Evolutionary conservation across 2,888 invertebrate species (phyloP).

Genomic region (Tipula lateralis): DNA sequence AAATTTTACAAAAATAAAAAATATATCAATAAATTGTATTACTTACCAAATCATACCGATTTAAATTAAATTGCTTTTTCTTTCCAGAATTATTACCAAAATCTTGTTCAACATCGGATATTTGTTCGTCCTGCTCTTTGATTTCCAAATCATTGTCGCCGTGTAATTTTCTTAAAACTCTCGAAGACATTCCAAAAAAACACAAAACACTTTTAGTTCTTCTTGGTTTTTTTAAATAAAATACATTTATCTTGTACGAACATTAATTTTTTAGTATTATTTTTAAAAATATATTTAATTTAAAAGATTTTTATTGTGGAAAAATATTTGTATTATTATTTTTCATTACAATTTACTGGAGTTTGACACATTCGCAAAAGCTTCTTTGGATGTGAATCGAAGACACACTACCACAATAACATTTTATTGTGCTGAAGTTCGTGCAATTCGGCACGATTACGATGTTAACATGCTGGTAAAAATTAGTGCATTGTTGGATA

Average conservation of each 20-base stretch:
- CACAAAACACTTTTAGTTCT: neutral
- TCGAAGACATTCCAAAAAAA: slow-evolving; percentile 55
- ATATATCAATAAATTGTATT: neutral
- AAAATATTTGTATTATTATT: neutral
- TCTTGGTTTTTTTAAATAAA: neutral
- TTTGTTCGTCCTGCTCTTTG: slow-evolving; percentile 49
- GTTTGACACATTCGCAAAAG: slow-evolving; percentile 19
- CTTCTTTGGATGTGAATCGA: neutral
- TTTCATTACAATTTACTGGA: neutral
- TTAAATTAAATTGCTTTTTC: slow-evolving; percentile 58
- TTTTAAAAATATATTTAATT: neutral
- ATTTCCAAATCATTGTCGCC: slow-evolving; percentile 52
- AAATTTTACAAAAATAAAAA: neutral
- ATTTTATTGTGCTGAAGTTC: neutral
- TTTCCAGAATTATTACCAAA: slow-evolving; percentile 45
- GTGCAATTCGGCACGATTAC: neutral
- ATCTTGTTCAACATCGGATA: slow-evolving; percentile 49
- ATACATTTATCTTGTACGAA: neutral
- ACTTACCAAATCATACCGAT: slow-evolving; percentile 67
- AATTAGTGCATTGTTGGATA: neutral
- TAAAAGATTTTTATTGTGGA: neutral
- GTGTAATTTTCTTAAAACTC: slow-evolving; percentile 62
- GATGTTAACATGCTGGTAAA: neutral
- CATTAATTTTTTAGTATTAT: neutral
- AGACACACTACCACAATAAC: neutral